Percentiles rank a stretch among this genome's conserved stretches.
phyloP scores from a whole-genome alignment of 2,888 invertebrate genomes.

The Lymantria dispar region DNA sequence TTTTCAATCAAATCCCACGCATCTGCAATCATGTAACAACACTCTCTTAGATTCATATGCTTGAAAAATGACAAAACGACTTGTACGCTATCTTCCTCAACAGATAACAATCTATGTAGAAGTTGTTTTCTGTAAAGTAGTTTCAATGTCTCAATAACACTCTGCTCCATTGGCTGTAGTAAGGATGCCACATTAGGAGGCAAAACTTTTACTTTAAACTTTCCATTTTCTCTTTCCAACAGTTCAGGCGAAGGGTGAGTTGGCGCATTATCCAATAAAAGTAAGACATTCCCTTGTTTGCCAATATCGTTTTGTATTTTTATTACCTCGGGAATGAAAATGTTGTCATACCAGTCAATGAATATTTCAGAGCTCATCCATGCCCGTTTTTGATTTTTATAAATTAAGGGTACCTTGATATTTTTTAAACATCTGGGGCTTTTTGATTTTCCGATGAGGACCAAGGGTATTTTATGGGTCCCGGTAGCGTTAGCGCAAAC shows the following conservation, averaged over 20 bases:
- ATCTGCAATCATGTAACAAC: constrained; percentile 22
- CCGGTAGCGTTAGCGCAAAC: constrained; percentile 24
- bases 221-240: constrained; percentile 19
- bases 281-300: constrained; percentile 7
- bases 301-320: constrained; percentile 5
- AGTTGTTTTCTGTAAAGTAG: constrained; percentile 27
- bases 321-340: constrained; percentile 21
- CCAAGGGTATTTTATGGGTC: constrained; percentile 19
- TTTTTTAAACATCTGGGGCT: neutral
- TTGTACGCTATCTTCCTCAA: constrained; percentile 16
- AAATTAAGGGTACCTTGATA: neutral
- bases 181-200: constrained; percentile 22
- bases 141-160: constrained; percentile 25
- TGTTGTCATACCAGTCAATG: constrained; percentile 21
- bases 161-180: constrained; percentile 27
- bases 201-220: constrained; percentile 19
- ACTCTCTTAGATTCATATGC: constrained; percentile 8
- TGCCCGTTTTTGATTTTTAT: neutral
- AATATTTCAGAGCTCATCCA: constrained; percentile 7
- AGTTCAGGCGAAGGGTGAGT: constrained; percentile 18
- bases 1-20: constrained; percentile 10
- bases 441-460: constrained; percentile 17
- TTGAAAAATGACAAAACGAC: constrained; percentile 3
- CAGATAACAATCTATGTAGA: constrained; percentile 17
- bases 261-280: constrained; percentile 14